phyloP scores from a whole-genome alignment of 2,797 vertebrate genomes.

The Delichon dasypus region DNA sequence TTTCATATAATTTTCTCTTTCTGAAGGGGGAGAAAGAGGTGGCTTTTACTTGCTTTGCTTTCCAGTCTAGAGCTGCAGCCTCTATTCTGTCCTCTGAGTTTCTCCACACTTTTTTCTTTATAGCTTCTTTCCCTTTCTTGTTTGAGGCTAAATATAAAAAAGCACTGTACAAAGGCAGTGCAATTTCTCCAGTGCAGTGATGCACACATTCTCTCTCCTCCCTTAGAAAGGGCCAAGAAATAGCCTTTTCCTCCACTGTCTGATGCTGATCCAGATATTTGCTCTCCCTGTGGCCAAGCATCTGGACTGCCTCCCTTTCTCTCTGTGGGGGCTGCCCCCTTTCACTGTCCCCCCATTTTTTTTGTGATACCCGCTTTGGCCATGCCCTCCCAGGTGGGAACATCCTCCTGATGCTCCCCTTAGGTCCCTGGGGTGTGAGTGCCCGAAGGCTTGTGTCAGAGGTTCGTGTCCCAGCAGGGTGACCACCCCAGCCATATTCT shows the following conservation, averaged over 20 bases:
- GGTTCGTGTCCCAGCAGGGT: neutral
- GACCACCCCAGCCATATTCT: neutral
- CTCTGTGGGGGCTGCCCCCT: fast-evolving
- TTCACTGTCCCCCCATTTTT: neutral
- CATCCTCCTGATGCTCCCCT: neutral
- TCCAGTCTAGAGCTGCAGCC: neutral
- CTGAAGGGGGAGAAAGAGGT: neutral
- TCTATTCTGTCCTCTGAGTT: neutral
- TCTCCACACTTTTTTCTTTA: neutral
- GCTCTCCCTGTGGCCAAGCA: fast-evolving
- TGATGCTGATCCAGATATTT: neutral
- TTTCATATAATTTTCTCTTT: constrained; percentile 11
- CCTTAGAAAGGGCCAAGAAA: neutral
- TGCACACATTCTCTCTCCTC: neutral
- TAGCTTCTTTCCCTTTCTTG: neutral
- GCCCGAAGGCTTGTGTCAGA: fast-evolving
- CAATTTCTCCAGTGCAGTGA: neutral
- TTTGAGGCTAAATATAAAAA: neutral
- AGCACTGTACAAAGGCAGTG: neutral
- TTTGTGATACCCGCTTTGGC: fast-evolving
- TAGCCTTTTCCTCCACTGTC: neutral
- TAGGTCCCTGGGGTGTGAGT: fast-evolving
- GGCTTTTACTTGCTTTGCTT: neutral
- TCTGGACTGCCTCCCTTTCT: neutral
- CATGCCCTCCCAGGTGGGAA: neutral